Conservation (phyloP, 2,113 vertebrate genomes). For the Hiodon tergisus region DNA sequence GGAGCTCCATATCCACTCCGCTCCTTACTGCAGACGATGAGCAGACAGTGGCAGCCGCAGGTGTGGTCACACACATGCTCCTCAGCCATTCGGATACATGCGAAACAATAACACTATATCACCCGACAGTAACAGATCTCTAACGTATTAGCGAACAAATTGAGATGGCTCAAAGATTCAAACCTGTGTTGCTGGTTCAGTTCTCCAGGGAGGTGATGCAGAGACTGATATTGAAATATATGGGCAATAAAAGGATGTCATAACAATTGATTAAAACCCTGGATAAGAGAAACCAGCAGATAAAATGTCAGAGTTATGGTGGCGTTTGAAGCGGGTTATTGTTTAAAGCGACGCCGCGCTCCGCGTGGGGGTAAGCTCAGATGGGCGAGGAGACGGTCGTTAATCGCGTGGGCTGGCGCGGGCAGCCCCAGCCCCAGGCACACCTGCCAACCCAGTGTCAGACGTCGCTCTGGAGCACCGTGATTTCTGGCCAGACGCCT, state of each 20-base stretch:
- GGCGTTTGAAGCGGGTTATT: conserved; percentile 12
- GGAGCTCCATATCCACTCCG: too few relatives aligned
- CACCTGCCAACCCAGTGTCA: conserved; percentile 7
- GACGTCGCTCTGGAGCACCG: neutral
- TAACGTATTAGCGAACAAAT: too few relatives aligned
- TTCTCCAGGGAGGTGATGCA: conserved; percentile 16
- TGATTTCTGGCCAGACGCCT: conserved; percentile 14
- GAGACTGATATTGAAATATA: conserved; percentile 7
- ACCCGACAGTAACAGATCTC: too few relatives aligned
- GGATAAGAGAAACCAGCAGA: conserved; percentile 21
- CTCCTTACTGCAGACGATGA: too few relatives aligned
- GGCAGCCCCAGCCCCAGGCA: neutral
- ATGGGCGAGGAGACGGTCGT: conserved; percentile 1
- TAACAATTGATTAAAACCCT: conserved; percentile 22
- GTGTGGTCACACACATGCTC: too few relatives aligned
- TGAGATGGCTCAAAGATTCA: too few relatives aligned
- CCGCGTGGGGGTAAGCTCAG: neutral
- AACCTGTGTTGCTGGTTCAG: neutral
- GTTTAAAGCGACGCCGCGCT: conserved; percentile 8
- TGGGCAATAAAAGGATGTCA: conserved; percentile 21
- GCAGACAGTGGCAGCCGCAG: too few relatives aligned
- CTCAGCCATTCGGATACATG: too few relatives aligned
- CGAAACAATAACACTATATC: too few relatives aligned
- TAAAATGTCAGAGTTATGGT: conserved; percentile 20
- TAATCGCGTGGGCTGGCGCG: neutral